phyloP scores from a whole-genome alignment of 2,888 invertebrate species.

The Oegoconia quadripuncta region DNA sequence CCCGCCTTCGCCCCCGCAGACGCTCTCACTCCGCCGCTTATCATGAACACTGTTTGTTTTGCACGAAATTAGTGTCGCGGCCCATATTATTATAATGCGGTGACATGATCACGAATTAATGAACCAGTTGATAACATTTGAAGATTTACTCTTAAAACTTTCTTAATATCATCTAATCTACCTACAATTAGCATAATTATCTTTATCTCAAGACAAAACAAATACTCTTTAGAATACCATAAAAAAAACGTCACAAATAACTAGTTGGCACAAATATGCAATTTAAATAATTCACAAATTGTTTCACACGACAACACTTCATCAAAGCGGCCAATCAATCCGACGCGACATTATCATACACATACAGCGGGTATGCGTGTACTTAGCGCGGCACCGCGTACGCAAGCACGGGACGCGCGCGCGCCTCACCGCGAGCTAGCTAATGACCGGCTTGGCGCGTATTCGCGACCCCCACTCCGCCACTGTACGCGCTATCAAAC shows the following conservation, averaged over 20 bases:
- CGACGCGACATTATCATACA: slow-evolving; percentile 22
- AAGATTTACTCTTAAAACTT: slow-evolving; percentile 9
- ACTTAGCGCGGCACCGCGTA: slow-evolving; percentile 34
- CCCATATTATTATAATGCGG: slow-evolving; percentile 48
- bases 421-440: slow-evolving; percentile 64
- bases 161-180: not conserved
- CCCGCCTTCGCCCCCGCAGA: slow-evolving; percentile 27
- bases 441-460: slow-evolving; percentile 73
- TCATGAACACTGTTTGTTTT: slow-evolving; percentile 62
- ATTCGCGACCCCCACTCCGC: slow-evolving; percentile 75
- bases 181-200: not conserved
- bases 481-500: slow-evolving; percentile 73
- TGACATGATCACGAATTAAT: slow-evolving; percentile 57
- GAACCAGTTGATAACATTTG: slow-evolving; percentile 36
- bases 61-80: slow-evolving; percentile 61
- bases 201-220: slow-evolving; percentile 7
- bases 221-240: slow-evolving; percentile 1
- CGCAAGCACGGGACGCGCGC: slow-evolving; percentile 60
- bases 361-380: slow-evolving; percentile 10
- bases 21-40: slow-evolving; percentile 47
- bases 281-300: slow-evolving; percentile 13
- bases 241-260: slow-evolving; percentile 10
- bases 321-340: slow-evolving; percentile 39
- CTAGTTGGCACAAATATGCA: slow-evolving; percentile 11
- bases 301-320: slow-evolving; percentile 38